Base-by-base conservation (phyloP, 2,888 invertebrate species). In the Polietes domitor region DNA sequence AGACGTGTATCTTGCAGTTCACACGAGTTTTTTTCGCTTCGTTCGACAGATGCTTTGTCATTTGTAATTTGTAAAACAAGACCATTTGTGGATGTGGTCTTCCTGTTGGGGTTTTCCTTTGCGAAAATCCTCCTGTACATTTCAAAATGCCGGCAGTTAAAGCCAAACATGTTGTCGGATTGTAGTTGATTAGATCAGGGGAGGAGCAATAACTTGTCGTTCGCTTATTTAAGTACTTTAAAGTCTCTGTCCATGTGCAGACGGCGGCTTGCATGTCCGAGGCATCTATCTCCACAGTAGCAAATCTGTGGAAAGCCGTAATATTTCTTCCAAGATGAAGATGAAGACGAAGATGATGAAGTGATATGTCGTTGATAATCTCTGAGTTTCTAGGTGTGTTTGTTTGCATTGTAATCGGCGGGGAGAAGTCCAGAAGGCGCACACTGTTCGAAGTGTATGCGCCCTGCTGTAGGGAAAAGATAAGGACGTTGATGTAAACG, bases 11-110 rank as follows among this genome's bases (percentile, higher is more conserved):
- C 83, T 83, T 70, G 43, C 37, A 80, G 68, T 83, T 80, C 77
- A 65, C 71, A 74, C 70, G 10, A 70, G 24, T 50, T 61, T 80
- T 47, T 77, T 32, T 28, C 32, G 2, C 1, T 28, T 15, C 21
- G 17, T 7, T 65, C 7, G 41, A 19, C 0, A 47, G 47, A 2
- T 12, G 43, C 24, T 53, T 65, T 84, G 78, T 81, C 83, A 81
- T 65, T 80, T 71, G 58, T 75, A 83, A 78, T 84, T 84, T 84
- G 78, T 81, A 72, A 68, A 84, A 78, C 71, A 81, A 68, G 61
- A 75, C 26, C 75, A 76, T 75, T 80, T 81, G 32, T 12, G 12
- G 50, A n/a, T 17, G 12, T 19, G n/a, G n/a, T n/a, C 2, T 9
- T 50, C 19, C 32, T 6, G 9, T 32, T 4, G 4, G 58, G 9